Conservation (phyloP, 92 coral and sea anemone species). For the Heteractis magnifica region DNA sequence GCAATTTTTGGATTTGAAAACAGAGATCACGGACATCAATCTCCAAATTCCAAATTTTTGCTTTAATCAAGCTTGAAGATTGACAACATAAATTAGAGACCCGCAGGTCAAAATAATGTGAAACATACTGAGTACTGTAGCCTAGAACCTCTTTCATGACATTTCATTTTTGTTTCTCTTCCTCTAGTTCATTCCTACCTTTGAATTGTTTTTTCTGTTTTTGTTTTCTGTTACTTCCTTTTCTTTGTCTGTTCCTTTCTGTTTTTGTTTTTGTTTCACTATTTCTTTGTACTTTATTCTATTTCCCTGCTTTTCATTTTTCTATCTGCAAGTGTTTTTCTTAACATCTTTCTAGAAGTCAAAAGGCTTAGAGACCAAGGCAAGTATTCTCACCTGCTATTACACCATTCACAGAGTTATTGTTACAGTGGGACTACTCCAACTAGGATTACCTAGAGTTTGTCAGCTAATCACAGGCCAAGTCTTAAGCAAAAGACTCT, state of each 20-base stretch:
- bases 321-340: conserved; percentile 12
- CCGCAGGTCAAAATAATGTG: too few relatives aligned
- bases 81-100: too few relatives aligned
- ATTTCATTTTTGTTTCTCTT: background rate
- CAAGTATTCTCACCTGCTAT: background rate
- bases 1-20: too few relatives aligned
- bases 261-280: background rate
- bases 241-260: background rate
- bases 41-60: too few relatives aligned
- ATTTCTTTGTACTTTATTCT: background rate
- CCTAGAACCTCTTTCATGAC: too few relatives aligned
- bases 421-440: too few relatives aligned
- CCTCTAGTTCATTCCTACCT: background rate
- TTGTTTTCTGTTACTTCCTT: background rate
- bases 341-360: conserved; percentile 51
- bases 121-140: too few relatives aligned
- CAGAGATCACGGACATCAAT: too few relatives aligned
- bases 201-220: background rate
- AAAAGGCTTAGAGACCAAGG: conserved; percentile 61
- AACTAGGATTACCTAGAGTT: too few relatives aligned
- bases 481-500: too few relatives aligned
- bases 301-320: background rate
- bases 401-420: background rate
- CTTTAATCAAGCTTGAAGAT: too few relatives aligned
- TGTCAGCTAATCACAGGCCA: too few relatives aligned